A percentile compares a stretch with the other conserved stretches of the same genome.
These are phyloP conservation scores for Tiliacea aurago DNA, from an alignment of 2,888 invertebrate species.

Conservation along the genomic window DNA sequence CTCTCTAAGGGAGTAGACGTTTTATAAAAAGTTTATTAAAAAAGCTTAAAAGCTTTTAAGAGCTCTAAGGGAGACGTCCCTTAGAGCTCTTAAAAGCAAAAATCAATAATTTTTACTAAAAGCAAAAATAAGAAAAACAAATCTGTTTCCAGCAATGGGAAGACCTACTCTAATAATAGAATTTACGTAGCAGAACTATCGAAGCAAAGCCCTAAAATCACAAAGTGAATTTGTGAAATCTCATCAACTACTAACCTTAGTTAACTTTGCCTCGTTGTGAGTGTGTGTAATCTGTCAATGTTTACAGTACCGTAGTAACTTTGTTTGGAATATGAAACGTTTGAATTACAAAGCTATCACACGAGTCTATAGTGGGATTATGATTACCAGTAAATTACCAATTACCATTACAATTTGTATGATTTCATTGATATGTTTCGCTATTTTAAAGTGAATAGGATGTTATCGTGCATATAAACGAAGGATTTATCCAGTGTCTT, in stretches of 20 bases:
- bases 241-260: not conserved
- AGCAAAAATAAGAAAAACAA: not conserved
- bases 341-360: constrained; percentile 34
- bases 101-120: too few species aligned
- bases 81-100: too few species aligned
- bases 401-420: constrained; percentile 13
- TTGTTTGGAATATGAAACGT: constrained; percentile 15
- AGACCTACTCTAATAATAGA: constrained; percentile 9
- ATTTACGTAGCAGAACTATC: constrained; percentile 6
- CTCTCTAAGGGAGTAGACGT: not conserved
- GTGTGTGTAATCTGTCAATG: constrained; percentile 37
- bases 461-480: not conserved
- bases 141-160: not conserved
- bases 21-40: too few species aligned
- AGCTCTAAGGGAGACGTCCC: too few species aligned
- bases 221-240: constrained; percentile 39
- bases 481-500: not conserved
- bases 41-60: too few species aligned
- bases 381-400: too few species aligned
- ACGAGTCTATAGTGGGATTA: not conserved
- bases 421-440: constrained; percentile 16
- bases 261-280: constrained; percentile 7
- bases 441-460: not conserved
- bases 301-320: constrained; percentile 31
- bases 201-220: constrained; percentile 22